Evolutionary conservation across 1,140 invertebrate genomes (phyloP).

Genomic region (Acromyrmex heyeri): DNA sequence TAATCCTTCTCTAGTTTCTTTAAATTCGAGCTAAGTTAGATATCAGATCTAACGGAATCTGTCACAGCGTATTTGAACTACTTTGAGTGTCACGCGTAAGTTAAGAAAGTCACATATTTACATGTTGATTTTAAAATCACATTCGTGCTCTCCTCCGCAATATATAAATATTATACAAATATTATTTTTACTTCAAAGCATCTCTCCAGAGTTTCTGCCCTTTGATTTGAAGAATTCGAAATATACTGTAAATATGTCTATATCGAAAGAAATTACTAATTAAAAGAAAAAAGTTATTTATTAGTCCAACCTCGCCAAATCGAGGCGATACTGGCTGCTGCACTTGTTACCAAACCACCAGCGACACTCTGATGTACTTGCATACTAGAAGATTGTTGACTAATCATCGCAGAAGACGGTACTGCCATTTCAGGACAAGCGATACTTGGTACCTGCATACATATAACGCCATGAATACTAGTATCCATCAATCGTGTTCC

Average conservation of each 20-base stretch:
- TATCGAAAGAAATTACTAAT: slow-evolving; percentile 63
- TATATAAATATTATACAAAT: slow-evolving; percentile 54
- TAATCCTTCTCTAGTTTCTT: slow-evolving; percentile 36
- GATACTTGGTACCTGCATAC: slow-evolving; percentile 87
- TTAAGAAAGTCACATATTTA: slow-evolving; percentile 66
- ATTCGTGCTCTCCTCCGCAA: neutral
- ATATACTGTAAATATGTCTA: slow-evolving; percentile 10
- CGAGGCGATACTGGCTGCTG: slow-evolving; percentile 90
- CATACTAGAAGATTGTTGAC: slow-evolving; percentile 88
- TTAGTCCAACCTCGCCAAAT: slow-evolving; percentile 90
- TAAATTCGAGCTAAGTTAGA: slow-evolving; percentile 63
- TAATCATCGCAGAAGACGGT: slow-evolving; percentile 83
- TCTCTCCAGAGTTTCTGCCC: slow-evolving; percentile 36
- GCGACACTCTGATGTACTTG: slow-evolving; percentile 87
- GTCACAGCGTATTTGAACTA: slow-evolving; percentile 65
- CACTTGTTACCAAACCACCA: slow-evolving; percentile 90
- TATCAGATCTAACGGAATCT: slow-evolving; percentile 66
- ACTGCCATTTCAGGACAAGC: slow-evolving; percentile 87
- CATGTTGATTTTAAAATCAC: slow-evolving; percentile 61
- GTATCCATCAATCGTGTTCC: neutral
- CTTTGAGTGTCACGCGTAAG: slow-evolving; percentile 47
- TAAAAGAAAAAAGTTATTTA: slow-evolving; percentile 79
- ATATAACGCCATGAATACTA: slow-evolving; percentile 14
- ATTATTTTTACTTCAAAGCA: slow-evolving; percentile 48
- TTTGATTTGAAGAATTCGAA: slow-evolving; percentile 60